These are phyloP conservation scores for Hydractinia symbiolongicarpus DNA, from an alignment of 30 jellyfish, hydroid and myxozoan species.

Conservation along the genomic window DNA sequence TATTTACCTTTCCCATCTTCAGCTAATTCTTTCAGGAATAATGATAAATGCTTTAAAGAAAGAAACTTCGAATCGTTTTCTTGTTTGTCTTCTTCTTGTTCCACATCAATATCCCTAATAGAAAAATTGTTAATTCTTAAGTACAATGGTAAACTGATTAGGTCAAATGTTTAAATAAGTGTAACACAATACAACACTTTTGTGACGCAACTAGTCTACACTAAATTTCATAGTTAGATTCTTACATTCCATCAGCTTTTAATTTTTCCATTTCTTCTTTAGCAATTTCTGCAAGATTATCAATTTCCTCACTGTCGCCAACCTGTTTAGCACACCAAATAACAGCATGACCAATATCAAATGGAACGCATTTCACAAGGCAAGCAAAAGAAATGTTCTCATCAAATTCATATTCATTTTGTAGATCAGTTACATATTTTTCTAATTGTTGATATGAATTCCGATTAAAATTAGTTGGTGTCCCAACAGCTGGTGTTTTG, in stretches of 20 bases:
- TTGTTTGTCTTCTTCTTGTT: no score
- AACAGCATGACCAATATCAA: conserved; percentile 12
- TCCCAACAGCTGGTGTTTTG: neutral
- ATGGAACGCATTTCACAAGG: conserved; percentile 27
- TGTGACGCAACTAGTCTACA: neutral
- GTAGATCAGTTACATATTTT: conserved; percentile 16
- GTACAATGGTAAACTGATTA: no score
- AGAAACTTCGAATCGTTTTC: no score
- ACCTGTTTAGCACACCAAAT: conserved; percentile 41
- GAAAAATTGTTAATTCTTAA: no score
- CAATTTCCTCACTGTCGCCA: conserved; percentile 17
- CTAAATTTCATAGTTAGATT: neutral
- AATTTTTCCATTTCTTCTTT: conserved; percentile 29
- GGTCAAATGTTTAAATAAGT: no score
- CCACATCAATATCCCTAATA: no score
- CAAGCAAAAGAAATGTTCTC: conserved; percentile 64
- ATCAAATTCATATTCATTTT: conserved; percentile 1
- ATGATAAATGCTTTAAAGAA: no score
- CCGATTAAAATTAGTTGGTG: conserved; percentile 35
- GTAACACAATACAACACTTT: no score
- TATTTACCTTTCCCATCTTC: no score
- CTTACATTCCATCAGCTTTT: neutral
- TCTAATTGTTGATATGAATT: conserved; percentile 5
- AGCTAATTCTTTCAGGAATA: no score
- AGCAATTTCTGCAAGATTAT: conserved; percentile 29